These are phyloP conservation scores for Brachyopa scutellaris DNA, from an alignment of 2,888 invertebrate genomes.

Conservation along the genomic window DNA sequence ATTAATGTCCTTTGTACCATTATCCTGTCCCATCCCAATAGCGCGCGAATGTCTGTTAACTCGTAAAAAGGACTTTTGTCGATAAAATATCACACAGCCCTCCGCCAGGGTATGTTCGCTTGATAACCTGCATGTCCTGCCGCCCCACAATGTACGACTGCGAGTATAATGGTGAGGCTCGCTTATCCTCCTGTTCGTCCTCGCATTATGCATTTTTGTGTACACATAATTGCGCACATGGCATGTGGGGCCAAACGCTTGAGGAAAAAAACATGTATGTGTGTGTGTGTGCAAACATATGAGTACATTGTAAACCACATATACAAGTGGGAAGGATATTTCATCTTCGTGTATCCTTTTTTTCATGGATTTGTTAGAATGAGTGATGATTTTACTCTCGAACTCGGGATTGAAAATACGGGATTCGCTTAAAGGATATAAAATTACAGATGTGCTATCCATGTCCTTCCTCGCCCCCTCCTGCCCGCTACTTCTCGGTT, in stretches of 20 bases:
- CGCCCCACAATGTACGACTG: conserved; percentile 4
- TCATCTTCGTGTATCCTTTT: conserved; percentile 36
- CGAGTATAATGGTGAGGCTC: neutral
- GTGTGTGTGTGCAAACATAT: conserved; percentile 45
- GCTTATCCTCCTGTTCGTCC: conserved; percentile 49
- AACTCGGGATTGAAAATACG: conserved; percentile 40
- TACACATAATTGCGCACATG: conserved; percentile 67
- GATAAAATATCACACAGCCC: conserved; percentile 68
- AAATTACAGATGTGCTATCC: conserved; percentile 46
- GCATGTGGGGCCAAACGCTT: conserved; percentile 17
- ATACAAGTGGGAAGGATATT: conserved; percentile 37
- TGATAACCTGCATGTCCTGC: conserved; percentile 20
- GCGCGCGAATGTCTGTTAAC: conserved; percentile 57
- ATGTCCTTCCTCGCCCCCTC: neutral
- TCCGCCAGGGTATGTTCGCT: conserved; percentile 48
- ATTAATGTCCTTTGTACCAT: conserved; percentile 64
- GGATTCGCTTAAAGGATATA: conserved; percentile 51
- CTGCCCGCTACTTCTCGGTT: neutral
- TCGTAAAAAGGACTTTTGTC: conserved; percentile 69
- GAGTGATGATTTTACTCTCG: conserved; percentile 57
- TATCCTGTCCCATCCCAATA: conserved; percentile 33
- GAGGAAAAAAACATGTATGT: neutral
- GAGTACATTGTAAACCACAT: conserved; percentile 56
- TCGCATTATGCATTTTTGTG: conserved; percentile 70
- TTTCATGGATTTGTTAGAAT: conserved; percentile 67